These are phyloP conservation scores for Acrobasis repandana DNA, from an alignment of 2,888 invertebrate genomes.

Conservation along the genomic window DNA sequence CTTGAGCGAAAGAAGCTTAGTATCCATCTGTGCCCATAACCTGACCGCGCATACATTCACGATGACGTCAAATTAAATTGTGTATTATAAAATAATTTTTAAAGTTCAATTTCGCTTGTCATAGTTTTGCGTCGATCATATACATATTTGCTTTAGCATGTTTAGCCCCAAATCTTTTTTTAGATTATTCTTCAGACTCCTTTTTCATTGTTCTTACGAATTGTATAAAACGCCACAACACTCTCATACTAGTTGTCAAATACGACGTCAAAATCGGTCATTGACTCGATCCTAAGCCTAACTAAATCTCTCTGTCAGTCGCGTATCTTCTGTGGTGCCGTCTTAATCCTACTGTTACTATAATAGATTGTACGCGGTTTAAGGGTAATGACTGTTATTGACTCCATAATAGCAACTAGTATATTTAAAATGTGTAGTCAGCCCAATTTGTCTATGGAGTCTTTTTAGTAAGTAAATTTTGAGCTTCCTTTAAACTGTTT, in stretches of 20 bases:
- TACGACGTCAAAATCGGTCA: too few relatives aligned
- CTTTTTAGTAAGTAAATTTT: slow-evolving; percentile 30
- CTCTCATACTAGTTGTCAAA: too few relatives aligned
- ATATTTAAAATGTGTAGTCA: background rate
- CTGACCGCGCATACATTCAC: background rate
- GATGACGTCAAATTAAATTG: background rate
- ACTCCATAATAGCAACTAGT: background rate
- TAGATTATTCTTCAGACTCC: too few relatives aligned
- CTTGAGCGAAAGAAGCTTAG: background rate
- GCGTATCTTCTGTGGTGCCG: too few relatives aligned
- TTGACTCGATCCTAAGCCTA: too few relatives aligned
- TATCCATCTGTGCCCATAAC: background rate
- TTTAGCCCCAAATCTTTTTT: too few relatives aligned
- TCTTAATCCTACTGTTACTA: too few relatives aligned
- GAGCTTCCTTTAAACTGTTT: slow-evolving; percentile 33
- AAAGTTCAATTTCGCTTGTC: background rate
- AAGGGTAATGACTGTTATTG: background rate
- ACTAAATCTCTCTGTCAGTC: too few relatives aligned
- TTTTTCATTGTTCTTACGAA: too few relatives aligned
- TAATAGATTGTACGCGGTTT: background rate
- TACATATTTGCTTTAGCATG: too few relatives aligned
- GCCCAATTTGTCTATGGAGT: slow-evolving; percentile 32
- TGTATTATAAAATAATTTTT: background rate
- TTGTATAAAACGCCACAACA: too few relatives aligned
- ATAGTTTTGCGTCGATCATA: background rate